Base-by-base conservation (phyloP, 2,888 invertebrate species). In the Melanchra persicariae region DNA sequence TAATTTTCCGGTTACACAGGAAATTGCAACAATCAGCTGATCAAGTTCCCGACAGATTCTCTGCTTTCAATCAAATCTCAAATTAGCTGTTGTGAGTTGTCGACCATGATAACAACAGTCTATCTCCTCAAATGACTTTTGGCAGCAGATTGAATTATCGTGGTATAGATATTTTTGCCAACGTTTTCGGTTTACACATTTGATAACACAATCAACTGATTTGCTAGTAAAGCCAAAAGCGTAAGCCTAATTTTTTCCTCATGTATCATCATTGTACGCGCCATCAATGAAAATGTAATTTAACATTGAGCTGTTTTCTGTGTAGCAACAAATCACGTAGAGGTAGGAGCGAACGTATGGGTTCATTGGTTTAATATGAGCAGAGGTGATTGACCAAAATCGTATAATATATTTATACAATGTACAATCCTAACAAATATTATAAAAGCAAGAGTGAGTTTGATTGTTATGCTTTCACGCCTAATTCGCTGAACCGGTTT, bases 11-110 rank as follows among this genome's bases (percentile, higher is more conserved):
- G 10, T 45, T 22, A 19, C 22, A 63, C n/a, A 66, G 64, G 24
- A 37, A 66, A 26, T 37, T 8, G 12, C 9, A 17, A 24, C 24
- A 37, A n/a, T 17, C n/a, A 37, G 47, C 12, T 64, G 47, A 47
- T 49, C 37, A 47, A 66, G 17, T 64, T 17, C 47, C 45, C 45
- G 47, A 30, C 34, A 65, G 22, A 22, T 63, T 37, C 24, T n/a
- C 34, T 63, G 47, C 63, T 57, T 58, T n/a, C 17, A 43, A 64
- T 40, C n/a, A 30, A 30, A 40, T 63, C 37, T 40, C 40, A 63
- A 22, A 62, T 24, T 9, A 19, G 15, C 40, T 40, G 40, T 15
- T 40, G 40, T 15, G 0, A 15, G 15, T 15, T 15, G 40, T 15
- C 15, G 4, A 5, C 5, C 40, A 40, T 12, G 12, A 12, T 37